Base-by-base conservation (phyloP, 2,888 invertebrate species). In the Trichacis sp. region DNA sequence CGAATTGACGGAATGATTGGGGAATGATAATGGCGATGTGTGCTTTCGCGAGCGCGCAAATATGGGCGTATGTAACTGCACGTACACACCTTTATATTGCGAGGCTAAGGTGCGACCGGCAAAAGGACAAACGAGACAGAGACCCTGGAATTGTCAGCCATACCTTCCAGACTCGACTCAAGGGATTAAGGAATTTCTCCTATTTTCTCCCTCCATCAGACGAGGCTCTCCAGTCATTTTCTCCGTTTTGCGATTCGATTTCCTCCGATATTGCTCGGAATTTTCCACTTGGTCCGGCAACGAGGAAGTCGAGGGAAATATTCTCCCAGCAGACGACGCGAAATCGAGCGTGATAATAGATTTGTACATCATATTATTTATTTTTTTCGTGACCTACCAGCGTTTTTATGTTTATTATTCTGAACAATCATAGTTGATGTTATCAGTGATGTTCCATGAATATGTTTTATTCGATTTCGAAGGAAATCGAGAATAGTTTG, bases 211-310 rank as follows among this genome's bases (percentile, higher is more conserved):
- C 63, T 54, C 49, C 47, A 50, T 58, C 56, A 50, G 62, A 53
- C 58, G 55, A 46, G 73, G 73, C 71, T 69, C 62, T 63, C 62
- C 73, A 77, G 78, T 79, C 77, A 79, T 81, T 81, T 81, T 81
- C 79, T 76, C 76, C 80, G 77, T 79, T 80, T 79, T 77, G 75
- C 79, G 73, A 80, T 80, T 81, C 81, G 78, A 82, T 81, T 81
- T 81, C 78, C 81, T 76, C 65, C 78, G 77, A 81, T 82, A 82
- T 81, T 80, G 78, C 79, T 74, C 68, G 73, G 76, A 78, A 79
- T 78, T 78, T 78, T 80, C 79, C 74, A 77, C 77, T 79, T 71
- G 75, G 58, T 69, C 69, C 74, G 67, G 69, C 74, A 72, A 74
- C 73, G 74, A 75, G 66, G 73, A 68, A 67, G 71, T 61, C 71